Percentiles rank a stretch among this genome's conserved stretches.
These are phyloP conservation scores for Dryocosmus kuriphilus DNA, from an alignment of 2,888 invertebrate species.

Conservation along the genomic window DNA sequence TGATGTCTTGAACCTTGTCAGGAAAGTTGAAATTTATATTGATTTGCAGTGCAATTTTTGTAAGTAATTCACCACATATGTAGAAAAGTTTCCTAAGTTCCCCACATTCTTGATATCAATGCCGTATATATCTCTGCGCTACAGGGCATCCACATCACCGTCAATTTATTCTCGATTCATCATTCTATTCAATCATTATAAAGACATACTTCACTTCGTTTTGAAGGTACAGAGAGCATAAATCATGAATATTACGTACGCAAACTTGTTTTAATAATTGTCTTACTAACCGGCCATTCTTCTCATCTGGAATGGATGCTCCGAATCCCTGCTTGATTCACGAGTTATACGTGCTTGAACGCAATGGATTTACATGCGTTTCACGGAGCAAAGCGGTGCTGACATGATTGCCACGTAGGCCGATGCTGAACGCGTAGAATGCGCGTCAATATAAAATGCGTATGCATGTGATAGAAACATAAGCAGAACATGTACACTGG, in stretches of 20 bases:
- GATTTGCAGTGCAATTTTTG: background rate
- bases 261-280: constrained; percentile 14
- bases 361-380: constrained; percentile 74
- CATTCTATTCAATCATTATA: constrained; percentile 13
- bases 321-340: background rate
- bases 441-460: constrained; percentile 57
- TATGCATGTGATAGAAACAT: background rate
- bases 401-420: constrained; percentile 73
- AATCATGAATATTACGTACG: constrained; percentile 6
- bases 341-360: constrained; percentile 50
- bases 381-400: constrained; percentile 71
- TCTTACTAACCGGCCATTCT: constrained; percentile 4
- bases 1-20: background rate
- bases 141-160: background rate
- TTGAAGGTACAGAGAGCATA: constrained; percentile 8
- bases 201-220: constrained; percentile 14
- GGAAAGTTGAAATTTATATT: background rate
- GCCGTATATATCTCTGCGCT: background rate
- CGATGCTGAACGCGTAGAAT: constrained; percentile 68
- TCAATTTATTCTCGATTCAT: constrained; percentile 14
- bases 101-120: background rate
- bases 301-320: constrained; percentile 9
- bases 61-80: background rate
- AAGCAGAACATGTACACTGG: background rate
- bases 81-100: background rate